Conservation (phyloP, 2,888 invertebrate genomes). For the Masnerella sp. region DNA sequence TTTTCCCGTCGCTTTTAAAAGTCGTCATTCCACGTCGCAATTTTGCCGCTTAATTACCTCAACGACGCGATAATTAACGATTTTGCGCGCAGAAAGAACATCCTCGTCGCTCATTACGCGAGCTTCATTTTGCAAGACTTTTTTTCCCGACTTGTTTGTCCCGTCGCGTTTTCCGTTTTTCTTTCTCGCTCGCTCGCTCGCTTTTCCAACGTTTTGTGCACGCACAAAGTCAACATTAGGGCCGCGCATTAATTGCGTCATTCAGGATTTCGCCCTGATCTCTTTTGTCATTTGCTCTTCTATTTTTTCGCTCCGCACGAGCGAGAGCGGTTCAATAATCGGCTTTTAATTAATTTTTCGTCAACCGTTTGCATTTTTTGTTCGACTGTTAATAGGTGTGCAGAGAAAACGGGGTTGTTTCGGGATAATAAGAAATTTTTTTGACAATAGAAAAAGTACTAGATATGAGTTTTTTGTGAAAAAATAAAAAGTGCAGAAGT, state of each 20-base stretch:
- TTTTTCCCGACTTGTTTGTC: not conserved
- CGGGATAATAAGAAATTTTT: no score
- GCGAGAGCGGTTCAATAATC: no score
- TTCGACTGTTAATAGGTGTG: no score
- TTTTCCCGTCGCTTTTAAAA: slow-evolving; percentile 23
- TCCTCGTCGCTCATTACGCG: slow-evolving; percentile 32
- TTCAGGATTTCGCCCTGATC: slow-evolving; percentile 12
- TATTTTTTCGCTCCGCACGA: no score
- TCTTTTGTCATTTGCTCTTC: not conserved
- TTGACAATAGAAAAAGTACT: no score
- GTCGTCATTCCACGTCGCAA: slow-evolving; percentile 32
- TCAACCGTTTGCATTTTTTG: no score
- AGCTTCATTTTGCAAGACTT: slow-evolving; percentile 39
- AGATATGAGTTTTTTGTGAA: no score
- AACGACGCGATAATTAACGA: slow-evolving; percentile 48
- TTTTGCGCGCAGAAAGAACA: slow-evolving; percentile 21
- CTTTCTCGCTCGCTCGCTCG: not conserved
- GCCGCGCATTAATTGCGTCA: slow-evolving; percentile 36
- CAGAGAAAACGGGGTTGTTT: no score
- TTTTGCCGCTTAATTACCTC: slow-evolving; percentile 37
- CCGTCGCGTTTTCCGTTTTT: not conserved
- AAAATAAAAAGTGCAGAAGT: no score
- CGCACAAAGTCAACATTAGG: slow-evolving; percentile 20
- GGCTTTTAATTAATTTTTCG: no score
- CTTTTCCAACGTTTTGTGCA: not conserved